Evolutionary conservation across 1,140 invertebrate species (phyloP).

Genomic region (Phymorhynchus buccinoides): DNA sequence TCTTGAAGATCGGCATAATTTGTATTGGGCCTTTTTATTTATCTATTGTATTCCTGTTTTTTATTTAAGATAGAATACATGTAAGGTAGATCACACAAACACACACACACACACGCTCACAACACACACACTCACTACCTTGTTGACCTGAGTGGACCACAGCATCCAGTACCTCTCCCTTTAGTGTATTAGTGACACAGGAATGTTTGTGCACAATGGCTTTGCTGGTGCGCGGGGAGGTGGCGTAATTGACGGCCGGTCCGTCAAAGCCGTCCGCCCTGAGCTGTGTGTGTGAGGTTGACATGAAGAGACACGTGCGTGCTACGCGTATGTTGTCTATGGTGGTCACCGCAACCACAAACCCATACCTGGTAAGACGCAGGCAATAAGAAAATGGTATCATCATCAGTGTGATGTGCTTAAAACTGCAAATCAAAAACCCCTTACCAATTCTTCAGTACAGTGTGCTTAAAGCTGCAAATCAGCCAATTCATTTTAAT

Average conservation of each 20-base stretch:
- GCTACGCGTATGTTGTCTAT: constrained; percentile 90
- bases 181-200: too few relatives aligned
- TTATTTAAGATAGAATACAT: too few relatives aligned
- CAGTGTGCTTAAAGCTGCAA: too few relatives aligned
- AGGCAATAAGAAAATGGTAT: too few relatives aligned
- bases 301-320: background rate
- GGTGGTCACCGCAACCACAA: constrained; percentile 99
- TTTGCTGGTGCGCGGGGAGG: too few relatives aligned
- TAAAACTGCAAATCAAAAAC: too few relatives aligned
- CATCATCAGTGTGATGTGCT: too few relatives aligned
- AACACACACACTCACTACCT: constrained; percentile 77
- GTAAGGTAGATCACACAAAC: background rate
- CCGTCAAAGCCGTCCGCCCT: constrained; percentile 99
- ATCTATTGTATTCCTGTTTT: too few relatives aligned
- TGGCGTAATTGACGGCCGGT: constrained; percentile 99
- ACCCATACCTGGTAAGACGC: constrained; percentile 88
- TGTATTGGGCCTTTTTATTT: too few relatives aligned
- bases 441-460: too few relatives aligned
- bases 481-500: too few relatives aligned
- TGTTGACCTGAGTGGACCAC: constrained; percentile 99
- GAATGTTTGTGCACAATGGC: constrained; percentile 99
- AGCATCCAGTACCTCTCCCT: constrained; percentile 99
- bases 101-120: background rate
- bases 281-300: background rate
- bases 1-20: too few relatives aligned